Percentiles rank a stretch among this genome's conserved stretches.
phyloP scores from a whole-genome alignment of 2,888 invertebrate species.

The Rhabditoides inermis region DNA sequence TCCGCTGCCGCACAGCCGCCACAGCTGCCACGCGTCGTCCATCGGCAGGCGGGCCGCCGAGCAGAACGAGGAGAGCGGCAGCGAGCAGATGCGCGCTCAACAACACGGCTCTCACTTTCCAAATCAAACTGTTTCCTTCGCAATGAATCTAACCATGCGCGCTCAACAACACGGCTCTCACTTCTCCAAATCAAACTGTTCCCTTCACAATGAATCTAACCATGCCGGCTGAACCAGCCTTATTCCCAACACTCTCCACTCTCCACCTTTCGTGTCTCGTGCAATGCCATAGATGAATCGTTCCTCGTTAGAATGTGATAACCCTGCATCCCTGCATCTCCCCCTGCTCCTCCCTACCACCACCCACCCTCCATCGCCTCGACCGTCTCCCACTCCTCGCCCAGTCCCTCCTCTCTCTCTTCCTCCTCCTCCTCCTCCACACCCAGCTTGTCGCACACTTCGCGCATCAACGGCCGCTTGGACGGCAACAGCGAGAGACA shows the following conservation, averaged over 20 bases:
- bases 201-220: too few species aligned
- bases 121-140: too few species aligned
- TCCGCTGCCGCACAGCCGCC: constrained; percentile 92
- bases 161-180: too few species aligned
- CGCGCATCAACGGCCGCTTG: not conserved
- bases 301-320: too few species aligned
- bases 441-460: not conserved
- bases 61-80: too few species aligned
- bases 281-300: too few species aligned
- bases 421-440: not conserved
- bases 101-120: too few species aligned
- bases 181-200: too few species aligned
- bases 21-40: constrained; percentile 81
- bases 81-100: too few species aligned
- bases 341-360: too few species aligned
- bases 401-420: not conserved
- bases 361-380: not conserved
- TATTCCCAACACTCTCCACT: not conserved
- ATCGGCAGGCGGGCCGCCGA: constrained; percentile 63
- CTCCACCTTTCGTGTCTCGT: not conserved
- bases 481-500: not conserved
- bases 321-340: too few species aligned
- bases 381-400: not conserved
- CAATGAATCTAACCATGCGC: too few species aligned
- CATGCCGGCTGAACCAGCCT: not conserved